Percentiles rank a stretch among this genome's conserved stretches.
phyloP scores from a whole-genome alignment of 1,140 invertebrate species.

The Triops longicaudatus region DNA sequence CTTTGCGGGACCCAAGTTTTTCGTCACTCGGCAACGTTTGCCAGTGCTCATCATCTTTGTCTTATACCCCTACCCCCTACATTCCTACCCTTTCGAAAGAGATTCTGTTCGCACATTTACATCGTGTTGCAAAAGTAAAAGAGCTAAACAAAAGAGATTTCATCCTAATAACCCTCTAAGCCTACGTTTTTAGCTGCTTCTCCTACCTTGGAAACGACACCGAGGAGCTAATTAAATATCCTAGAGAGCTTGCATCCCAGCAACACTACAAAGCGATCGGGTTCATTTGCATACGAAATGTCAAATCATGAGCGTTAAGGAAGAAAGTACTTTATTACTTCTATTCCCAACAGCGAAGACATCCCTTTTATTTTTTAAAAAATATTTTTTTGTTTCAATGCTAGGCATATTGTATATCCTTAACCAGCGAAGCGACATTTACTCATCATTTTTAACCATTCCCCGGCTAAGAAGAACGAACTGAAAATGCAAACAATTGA shows the following conservation, averaged over 20 bases:
- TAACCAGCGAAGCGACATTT: not conserved
- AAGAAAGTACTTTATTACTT: not conserved
- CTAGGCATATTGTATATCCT: not conserved
- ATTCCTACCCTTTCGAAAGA: not conserved
- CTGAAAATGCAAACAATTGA: conserved; percentile 8
- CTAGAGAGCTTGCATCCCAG: not conserved
- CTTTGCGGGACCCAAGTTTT: not conserved
- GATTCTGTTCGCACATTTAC: not conserved
- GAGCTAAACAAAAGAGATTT: not conserved
- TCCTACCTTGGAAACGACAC: not conserved
- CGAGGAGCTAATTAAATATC: not conserved
- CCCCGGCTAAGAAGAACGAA: not conserved
- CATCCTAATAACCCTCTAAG: not conserved
- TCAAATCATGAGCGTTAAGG: not conserved
- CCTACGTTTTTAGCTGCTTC: not conserved
- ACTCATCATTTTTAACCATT: not conserved
- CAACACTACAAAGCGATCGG: not conserved
- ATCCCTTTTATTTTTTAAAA: not conserved
- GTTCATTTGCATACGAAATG: not conserved
- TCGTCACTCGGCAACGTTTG: not conserved
- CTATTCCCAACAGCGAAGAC: not conserved
- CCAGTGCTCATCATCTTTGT: not conserved
- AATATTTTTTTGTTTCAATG: no score
- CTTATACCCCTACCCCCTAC: not conserved
- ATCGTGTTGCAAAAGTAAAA: not conserved